Conservation (phyloP, 2,888 invertebrate species). For the Drosophila paramelanica region DNA sequence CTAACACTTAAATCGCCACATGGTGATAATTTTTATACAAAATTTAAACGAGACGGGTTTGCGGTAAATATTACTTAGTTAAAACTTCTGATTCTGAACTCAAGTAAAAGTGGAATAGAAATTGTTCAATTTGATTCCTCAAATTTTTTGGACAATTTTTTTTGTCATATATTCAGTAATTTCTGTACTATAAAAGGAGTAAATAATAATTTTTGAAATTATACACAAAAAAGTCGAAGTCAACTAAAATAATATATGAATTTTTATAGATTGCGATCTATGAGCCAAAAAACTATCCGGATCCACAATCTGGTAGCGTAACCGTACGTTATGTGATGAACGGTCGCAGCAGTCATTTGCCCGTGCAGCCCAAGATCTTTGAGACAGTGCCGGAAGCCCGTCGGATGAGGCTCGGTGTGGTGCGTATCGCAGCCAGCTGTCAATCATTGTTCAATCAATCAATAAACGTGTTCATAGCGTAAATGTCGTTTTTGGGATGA, state of each 20-base stretch:
- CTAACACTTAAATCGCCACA: constrained; percentile 86
- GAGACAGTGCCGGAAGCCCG: constrained; percentile 70
- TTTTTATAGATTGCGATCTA: constrained; percentile 49
- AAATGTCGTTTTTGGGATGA: constrained; percentile 87
- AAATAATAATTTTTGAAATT: too few relatives aligned
- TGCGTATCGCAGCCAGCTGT: constrained; percentile 17
- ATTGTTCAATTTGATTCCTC: too few relatives aligned
- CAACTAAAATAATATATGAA: background rate
- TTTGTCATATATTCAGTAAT: too few relatives aligned
- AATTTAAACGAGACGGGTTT: constrained; percentile 86
- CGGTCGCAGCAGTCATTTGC: constrained; percentile 52
- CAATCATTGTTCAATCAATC: constrained; percentile 23
- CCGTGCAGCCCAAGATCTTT: constrained; percentile 60
- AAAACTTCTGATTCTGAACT: too few relatives aligned
- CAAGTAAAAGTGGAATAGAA: too few relatives aligned
- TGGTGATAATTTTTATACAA: constrained; percentile 87
- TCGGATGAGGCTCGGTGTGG: constrained; percentile 51
- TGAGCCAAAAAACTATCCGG: constrained; percentile 59
- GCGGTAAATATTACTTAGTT: constrained; percentile 83
- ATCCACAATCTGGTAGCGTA: constrained; percentile 68
- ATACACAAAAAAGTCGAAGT: too few relatives aligned
- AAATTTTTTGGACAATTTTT: too few relatives aligned
- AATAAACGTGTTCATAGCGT: constrained; percentile 82
- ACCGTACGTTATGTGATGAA: constrained; percentile 46
- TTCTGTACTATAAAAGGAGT: too few relatives aligned